Conservation (phyloP, 2,113 vertebrate species). For the Alaudala cheleensis region DNA sequence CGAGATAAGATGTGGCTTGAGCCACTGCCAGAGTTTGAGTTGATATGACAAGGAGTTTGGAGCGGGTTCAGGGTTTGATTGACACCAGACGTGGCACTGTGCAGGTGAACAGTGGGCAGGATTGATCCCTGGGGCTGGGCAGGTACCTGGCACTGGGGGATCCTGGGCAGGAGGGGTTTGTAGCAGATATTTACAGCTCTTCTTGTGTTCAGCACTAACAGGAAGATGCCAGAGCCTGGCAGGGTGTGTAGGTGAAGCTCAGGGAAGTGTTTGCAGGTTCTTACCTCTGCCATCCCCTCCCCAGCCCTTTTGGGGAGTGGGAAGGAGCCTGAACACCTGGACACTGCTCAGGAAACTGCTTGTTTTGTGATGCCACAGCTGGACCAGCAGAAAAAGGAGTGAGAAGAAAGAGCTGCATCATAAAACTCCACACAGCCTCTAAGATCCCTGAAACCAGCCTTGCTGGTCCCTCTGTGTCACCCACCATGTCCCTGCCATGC, state of each 20-base stretch:
- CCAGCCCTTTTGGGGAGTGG: neutral
- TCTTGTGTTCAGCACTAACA: rapidly evolving
- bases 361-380: neutral
- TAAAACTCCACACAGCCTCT: neutral
- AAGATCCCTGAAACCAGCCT: neutral
- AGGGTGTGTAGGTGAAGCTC: neutral
- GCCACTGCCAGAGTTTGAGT: constrained; percentile 46
- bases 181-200: neutral
- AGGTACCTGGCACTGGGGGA: neutral
- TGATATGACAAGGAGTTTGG: constrained; percentile 49
- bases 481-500: rapidly evolving
- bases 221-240: neutral
- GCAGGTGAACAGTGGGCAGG: neutral
- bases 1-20: constrained; percentile 60
- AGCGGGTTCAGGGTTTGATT: constrained; percentile 21
- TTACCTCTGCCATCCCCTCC: neutral
- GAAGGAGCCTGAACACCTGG: neutral
- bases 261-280: neutral
- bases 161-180: neutral
- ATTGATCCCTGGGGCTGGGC: neutral
- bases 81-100: neutral
- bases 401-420: neutral
- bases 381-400: neutral
- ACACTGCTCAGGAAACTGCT: neutral
- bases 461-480: neutral